Base-by-base conservation (phyloP, 2,113 vertebrate species). In the Pycnonotus jocosus region DNA sequence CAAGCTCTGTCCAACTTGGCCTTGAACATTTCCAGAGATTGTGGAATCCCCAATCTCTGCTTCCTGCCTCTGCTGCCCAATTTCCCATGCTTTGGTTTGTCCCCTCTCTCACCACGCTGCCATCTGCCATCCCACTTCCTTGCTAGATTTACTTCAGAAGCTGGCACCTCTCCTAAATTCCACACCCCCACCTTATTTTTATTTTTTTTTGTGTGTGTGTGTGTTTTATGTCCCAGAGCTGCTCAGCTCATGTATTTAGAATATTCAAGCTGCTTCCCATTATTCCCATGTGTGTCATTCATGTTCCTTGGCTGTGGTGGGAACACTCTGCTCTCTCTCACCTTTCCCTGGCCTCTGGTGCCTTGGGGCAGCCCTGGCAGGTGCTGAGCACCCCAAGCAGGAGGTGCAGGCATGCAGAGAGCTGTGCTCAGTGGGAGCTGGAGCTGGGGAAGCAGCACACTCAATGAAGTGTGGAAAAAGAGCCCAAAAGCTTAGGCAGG, bases 401-500 rank as follows among this genome's bases (percentile, higher is more conserved):
- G 72, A 56, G 35, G 23, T 86, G 21, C 62, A 76, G 40, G 40
- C 28, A 6, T 11, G 42, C 50, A 58, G 62, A 40, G 54, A 57
- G 50, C 81, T 47, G 74, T 45, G 30, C 23, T 45, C 66, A 35
- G 23, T 25, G 38, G 40, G 61, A 56, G 40, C 73, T 56, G 56
- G 40, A 66, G 47, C 12, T 54, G 25, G 31, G 24, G 81, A 65
- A 68, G 86, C 91, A 81, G 40, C 24, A 38, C 23, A 21, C 10
- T 78, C 66, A 90, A 88, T 73, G 56, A 73, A 66, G 88, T 86
- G 80, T 94, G 81, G 44, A 66, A 48, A 91, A 83, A 48, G 48
- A 81, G 15, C 92, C 84, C 28, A 18, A 25, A 88, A 89, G 77
- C 86, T 95, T 69, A 89, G 81, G 54, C 79, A 85, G 84, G 87